Percentiles rank a stretch among this genome's conserved stretches.
Conservation (phyloP, 2,888 invertebrate genomes). For the Drosophila merina region DNA sequence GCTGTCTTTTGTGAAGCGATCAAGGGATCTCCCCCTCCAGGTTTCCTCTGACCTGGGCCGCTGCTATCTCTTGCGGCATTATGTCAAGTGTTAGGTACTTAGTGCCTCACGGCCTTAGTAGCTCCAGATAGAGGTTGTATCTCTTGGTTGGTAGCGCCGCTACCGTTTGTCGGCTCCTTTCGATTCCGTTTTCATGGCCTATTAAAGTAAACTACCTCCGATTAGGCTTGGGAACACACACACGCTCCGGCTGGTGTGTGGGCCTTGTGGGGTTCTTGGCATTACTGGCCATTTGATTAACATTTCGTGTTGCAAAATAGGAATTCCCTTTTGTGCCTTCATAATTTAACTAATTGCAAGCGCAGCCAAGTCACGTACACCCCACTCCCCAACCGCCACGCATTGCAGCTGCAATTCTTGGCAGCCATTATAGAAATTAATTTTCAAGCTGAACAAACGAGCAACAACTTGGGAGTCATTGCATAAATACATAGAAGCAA, state of each 20-base stretch:
- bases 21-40: neutral
- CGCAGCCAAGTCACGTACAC: slow-evolving; percentile 72
- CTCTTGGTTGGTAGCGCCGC: slow-evolving; percentile 17
- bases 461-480: slow-evolving; percentile 78
- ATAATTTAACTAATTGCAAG: slow-evolving; percentile 78
- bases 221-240: slow-evolving; percentile 66
- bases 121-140: slow-evolving; percentile 29
- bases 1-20: slow-evolving; percentile 31
- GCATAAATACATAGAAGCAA: slow-evolving; percentile 61
- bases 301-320: slow-evolving; percentile 68
- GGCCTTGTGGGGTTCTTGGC: slow-evolving; percentile 15
- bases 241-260: slow-evolving; percentile 46
- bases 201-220: slow-evolving; percentile 64
- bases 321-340: slow-evolving; percentile 51
- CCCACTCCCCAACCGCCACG: slow-evolving; percentile 16
- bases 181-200: slow-evolving; percentile 63
- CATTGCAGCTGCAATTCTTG: slow-evolving; percentile 74
- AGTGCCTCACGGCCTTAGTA: slow-evolving; percentile 76
- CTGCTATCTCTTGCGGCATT: slow-evolving; percentile 73
- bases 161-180: slow-evolving; percentile 35
- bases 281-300: slow-evolving; percentile 53
- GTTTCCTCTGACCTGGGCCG: slow-evolving; percentile 58
- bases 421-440: slow-evolving; percentile 79
- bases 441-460: slow-evolving; percentile 79
- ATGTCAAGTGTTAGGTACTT: slow-evolving; percentile 82